Evolutionary conservation across 2,797 vertebrate genomes (phyloP).

Genomic region (Pelochelys cantorii): DNA sequence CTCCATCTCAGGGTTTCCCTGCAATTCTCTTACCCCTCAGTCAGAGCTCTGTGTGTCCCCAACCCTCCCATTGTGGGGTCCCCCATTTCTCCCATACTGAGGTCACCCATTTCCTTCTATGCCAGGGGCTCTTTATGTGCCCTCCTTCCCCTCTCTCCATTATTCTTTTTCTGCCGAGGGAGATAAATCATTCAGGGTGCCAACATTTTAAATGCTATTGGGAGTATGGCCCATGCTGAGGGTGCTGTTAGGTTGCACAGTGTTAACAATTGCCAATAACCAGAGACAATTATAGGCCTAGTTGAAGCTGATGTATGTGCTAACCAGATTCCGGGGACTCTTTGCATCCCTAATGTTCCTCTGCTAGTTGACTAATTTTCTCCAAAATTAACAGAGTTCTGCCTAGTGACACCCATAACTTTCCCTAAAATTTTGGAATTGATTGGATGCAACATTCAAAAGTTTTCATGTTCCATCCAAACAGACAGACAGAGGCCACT

Average conservation of each 20-base stretch:
- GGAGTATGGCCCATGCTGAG: neutral
- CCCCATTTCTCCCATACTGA: neutral
- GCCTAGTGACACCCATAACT: fast-evolving
- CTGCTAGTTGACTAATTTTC: neutral
- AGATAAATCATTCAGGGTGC: neutral
- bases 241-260: fast-evolving
- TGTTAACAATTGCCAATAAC: neutral
- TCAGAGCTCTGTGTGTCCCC: neutral
- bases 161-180: neutral
- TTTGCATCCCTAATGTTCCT: neutral
- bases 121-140: neutral
- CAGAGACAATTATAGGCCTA: fast-evolving
- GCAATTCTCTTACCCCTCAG: neutral
- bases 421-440: neutral
- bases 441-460: neutral
- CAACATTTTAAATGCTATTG: neutral
- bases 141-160: neutral
- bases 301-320: neutral
- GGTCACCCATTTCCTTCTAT: neutral
- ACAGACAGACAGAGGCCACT: neutral
- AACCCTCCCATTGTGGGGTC: neutral
- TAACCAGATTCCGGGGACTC: neutral
- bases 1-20: neutral
- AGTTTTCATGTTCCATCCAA: neutral
- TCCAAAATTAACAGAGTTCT: neutral